Conservation (phyloP, 2,888 invertebrate species). For the Globia sparganii region DNA sequence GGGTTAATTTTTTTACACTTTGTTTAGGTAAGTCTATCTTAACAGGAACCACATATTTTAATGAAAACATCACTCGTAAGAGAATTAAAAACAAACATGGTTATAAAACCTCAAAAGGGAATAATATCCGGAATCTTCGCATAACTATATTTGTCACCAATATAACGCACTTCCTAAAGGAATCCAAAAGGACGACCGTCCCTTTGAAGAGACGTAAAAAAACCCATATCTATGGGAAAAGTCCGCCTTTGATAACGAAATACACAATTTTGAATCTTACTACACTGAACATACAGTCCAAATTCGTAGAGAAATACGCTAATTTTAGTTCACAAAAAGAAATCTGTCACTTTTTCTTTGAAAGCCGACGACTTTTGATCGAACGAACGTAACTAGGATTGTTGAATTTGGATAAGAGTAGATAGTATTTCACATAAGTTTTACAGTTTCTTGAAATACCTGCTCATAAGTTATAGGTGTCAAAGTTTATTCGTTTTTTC, state of each 20-base stretch:
- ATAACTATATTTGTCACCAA: conserved; percentile 66
- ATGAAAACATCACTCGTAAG: conserved; percentile 24
- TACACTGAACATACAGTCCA: background rate
- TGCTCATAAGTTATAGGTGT: no score
- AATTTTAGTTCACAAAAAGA: conserved; percentile 57
- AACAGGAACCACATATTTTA: conserved; percentile 9
- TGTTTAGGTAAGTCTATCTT: no score
- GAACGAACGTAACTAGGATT: conserved; percentile 48
- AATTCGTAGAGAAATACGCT: background rate
- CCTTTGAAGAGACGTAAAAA: conserved; percentile 62
- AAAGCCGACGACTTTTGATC: conserved; percentile 68
- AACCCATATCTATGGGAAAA: conserved; percentile 55
- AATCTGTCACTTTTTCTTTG: conserved; percentile 64
- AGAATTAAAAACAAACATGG: conserved; percentile 21
- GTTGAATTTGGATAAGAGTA: conserved; percentile 54
- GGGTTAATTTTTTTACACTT: no score
- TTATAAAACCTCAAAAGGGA: conserved; percentile 38
- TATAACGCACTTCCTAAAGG: conserved; percentile 54
- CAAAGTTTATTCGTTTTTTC: background rate
- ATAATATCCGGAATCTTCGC: conserved; percentile 46
- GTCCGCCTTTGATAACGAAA: conserved; percentile 43
- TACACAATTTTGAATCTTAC: conserved; percentile 30
- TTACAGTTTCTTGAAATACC: no score
- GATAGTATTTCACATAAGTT: conserved; percentile 16
- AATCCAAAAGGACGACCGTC: conserved; percentile 39